Percentiles rank a stretch among this genome's conserved stretches.
phyloP scores from a whole-genome alignment of 2,113 vertebrate species.

The Anhinga rufa region DNA sequence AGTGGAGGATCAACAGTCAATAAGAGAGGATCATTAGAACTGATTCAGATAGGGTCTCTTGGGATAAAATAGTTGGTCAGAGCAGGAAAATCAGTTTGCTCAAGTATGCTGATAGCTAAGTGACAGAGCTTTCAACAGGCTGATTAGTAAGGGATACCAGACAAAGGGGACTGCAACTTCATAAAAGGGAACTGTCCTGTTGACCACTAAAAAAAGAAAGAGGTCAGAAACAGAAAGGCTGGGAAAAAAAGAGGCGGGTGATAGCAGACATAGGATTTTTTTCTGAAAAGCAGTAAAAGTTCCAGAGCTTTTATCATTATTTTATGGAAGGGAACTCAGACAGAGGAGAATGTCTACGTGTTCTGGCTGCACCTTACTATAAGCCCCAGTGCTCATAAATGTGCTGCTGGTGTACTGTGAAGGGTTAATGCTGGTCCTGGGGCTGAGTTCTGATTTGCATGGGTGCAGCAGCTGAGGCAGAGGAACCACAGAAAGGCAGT shows the following conservation, averaged over 20 bases:
- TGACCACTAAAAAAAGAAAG: background rate
- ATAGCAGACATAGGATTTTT: background rate
- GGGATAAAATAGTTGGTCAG: background rate
- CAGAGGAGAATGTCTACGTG: background rate
- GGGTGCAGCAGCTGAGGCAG: background rate
- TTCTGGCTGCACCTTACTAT: background rate
- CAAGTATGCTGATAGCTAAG: background rate
- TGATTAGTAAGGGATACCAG: background rate
- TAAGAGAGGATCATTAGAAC: slow-evolving; percentile 11
- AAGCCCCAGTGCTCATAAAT: background rate
- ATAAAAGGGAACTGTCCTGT: background rate
- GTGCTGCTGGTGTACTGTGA: background rate
- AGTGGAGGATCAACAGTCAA: background rate
- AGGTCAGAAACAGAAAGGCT: background rate
- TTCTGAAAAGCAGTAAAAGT: background rate
- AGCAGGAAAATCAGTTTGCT: background rate
- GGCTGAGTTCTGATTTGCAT: background rate
- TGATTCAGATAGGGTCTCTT: background rate
- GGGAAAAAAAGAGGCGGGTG: fast-evolving
- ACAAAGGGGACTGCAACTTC: background rate
- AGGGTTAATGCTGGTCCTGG: background rate
- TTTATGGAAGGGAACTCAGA: background rate
- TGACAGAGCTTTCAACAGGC: background rate
- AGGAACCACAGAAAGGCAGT: background rate
- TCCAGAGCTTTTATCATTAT: background rate